A percentile compares a stretch with the other conserved stretches of the same genome.
These are phyloP conservation scores for Acrocephalus scirpaceus DNA, from an alignment of 2,797 vertebrate species.

Conservation along the genomic window DNA sequence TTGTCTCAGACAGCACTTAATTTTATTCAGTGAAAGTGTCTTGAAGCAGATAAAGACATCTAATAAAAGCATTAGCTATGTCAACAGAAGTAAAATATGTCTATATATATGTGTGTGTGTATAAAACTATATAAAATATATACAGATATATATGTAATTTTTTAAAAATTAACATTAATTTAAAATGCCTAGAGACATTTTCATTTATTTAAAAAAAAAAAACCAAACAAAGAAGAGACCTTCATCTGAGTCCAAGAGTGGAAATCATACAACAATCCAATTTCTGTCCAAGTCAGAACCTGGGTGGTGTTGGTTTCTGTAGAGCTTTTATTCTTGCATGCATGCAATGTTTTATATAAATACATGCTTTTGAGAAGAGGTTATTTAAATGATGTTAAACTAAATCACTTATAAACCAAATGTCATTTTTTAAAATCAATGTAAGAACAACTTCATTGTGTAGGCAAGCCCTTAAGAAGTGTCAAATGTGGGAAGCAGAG, in stretches of 20 bases:
- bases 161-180: background rate
- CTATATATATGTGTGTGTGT: background rate
- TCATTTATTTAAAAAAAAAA: background rate
- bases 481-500: slow-evolving; percentile 61
- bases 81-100: background rate
- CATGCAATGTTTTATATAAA: slow-evolving; percentile 11
- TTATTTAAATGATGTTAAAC: slow-evolving; percentile 14
- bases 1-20: background rate
- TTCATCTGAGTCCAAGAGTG: slow-evolving; percentile 23
- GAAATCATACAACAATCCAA: background rate
- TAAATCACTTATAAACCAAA: slow-evolving; percentile 48
- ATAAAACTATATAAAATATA: background rate
- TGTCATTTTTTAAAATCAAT: slow-evolving; percentile 24
- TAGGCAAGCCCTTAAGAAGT: slow-evolving; percentile 57
- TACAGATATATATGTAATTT: background rate
- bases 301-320: background rate
- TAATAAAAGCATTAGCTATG: slow-evolving; percentile 8
- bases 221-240: background rate
- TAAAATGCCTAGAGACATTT: slow-evolving; percentile 13
- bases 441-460: slow-evolving; percentile 53
- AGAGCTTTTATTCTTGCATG: background rate
- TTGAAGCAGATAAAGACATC: slow-evolving; percentile 4
- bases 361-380: background rate
- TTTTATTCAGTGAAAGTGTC: background rate
- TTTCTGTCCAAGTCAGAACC: slow-evolving; percentile 16